Conservation (phyloP, 2,797 vertebrate genomes). For the Pogoniulus pusillus region DNA sequence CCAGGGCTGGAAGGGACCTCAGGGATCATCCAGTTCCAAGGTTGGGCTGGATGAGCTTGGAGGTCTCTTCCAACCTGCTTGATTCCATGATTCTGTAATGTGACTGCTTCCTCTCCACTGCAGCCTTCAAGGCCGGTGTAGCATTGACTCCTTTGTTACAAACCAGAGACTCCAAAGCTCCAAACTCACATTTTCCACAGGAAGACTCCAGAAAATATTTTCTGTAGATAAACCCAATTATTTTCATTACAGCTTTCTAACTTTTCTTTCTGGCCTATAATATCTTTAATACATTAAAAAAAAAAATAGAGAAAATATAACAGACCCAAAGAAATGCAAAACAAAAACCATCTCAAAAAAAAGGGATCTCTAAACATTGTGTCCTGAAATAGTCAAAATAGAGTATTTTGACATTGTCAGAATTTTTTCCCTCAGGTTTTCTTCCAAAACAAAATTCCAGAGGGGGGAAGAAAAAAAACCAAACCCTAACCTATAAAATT, state of each 20-base stretch:
- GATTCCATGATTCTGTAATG: no score
- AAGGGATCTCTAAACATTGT: conserved; percentile 64
- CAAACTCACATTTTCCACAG: conserved; percentile 21
- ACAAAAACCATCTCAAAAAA: conserved; percentile 20
- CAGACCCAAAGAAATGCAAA: conserved; percentile 50
- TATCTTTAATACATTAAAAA: not conserved
- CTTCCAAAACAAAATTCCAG: conserved; percentile 69
- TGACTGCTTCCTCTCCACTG: not conserved
- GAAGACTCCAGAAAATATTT: conserved; percentile 10
- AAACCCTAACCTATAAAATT: no score
- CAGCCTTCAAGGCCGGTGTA: not conserved
- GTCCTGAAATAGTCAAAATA: conserved; percentile 64
- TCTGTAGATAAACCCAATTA: conserved; percentile 1
- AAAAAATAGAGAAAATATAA: conserved; percentile 21
- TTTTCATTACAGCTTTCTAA: conserved; percentile 7
- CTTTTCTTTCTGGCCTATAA: not conserved
- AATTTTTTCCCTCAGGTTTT: conserved; percentile 62
- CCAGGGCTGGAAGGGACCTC: no score
- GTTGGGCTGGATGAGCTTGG: no score
- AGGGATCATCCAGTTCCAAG: no score
- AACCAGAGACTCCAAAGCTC: not conserved
- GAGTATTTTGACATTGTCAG: conserved; percentile 65
- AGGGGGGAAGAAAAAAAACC: not conserved
- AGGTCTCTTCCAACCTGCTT: no score
- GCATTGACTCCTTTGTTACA: not conserved